Conservation (phyloP, 2,113 vertebrate species). For the Phasianus colchicus region DNA sequence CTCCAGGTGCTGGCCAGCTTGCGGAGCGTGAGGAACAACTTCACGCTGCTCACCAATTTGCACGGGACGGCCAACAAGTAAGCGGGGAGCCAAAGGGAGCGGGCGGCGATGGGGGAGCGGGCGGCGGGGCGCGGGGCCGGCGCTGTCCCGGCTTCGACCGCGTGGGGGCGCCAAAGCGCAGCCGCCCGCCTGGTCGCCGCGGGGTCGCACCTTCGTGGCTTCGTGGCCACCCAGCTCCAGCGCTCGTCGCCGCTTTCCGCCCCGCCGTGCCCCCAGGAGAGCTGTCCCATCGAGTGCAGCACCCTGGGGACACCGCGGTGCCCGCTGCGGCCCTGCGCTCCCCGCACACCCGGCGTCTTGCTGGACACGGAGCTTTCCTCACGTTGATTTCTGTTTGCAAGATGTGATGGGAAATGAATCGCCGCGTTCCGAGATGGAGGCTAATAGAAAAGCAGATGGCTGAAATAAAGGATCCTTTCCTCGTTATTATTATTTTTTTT, state of each 20-base stretch:
- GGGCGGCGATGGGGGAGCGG: too few species aligned
- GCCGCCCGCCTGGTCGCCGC: not conserved
- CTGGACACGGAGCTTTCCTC: not conserved
- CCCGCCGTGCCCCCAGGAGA: not conserved
- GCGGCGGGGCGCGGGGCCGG: not conserved
- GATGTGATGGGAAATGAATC: not conserved
- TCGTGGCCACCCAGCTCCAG: not conserved
- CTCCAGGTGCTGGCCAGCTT: slow-evolving; percentile 94
- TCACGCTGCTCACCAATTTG: slow-evolving; percentile 92
- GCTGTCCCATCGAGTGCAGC: not conserved
- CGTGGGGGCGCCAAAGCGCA: slow-evolving; percentile 11
- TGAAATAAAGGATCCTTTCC: not conserved
- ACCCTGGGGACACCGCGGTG: not conserved
- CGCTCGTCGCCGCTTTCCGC: not conserved
- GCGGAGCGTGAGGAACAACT: slow-evolving; percentile 94
- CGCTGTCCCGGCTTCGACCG: not conserved
- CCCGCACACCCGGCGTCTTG: not conserved
- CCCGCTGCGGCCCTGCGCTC: not conserved
- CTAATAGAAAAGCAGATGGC: slow-evolving; percentile 31
- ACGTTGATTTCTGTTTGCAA: not conserved
- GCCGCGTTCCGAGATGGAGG: not conserved
- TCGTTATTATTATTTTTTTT: not conserved
- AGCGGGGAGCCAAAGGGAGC: not conserved
- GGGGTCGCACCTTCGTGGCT: not conserved
- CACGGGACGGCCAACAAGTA: slow-evolving; percentile 92